Percentiles rank a stretch among this genome's conserved stretches.
These are phyloP conservation scores for Nephrotoma guestfalica DNA, from an alignment of 2,888 invertebrate genomes.

Conservation along the genomic window DNA sequence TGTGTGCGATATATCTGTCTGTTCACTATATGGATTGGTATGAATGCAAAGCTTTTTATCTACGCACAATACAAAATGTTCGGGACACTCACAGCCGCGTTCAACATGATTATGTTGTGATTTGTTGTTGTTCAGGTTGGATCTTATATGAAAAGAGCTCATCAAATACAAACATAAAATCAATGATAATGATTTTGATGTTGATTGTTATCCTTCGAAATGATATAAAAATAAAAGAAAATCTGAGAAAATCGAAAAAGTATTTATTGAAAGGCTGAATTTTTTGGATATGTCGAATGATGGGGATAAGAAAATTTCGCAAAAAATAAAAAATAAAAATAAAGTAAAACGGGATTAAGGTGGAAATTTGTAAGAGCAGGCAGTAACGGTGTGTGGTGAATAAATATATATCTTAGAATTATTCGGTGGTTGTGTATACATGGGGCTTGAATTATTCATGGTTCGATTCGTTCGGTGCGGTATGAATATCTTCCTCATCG, in stretches of 20 bases:
- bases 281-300: neutral
- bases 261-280: neutral
- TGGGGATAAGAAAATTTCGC: neutral
- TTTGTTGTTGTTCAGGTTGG: neutral
- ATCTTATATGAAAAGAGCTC: neutral
- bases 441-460: neutral
- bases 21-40: neutral
- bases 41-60: neutral
- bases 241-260: neutral
- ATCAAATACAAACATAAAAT: neutral
- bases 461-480: neutral
- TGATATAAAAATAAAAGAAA: neutral
- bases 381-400: neutral
- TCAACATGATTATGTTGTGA: neutral
- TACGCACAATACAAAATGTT: neutral
- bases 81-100: neutral
- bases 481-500: neutral
- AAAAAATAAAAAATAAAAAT: neutral
- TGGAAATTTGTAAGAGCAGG: neutral
- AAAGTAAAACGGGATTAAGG: neutral
- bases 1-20: neutral
- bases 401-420: neutral
- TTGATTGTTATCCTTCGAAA: neutral
- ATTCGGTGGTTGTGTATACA: neutral
- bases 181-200: neutral